Conservation (phyloP, 92 coral and sea anemone species). For the Palythoa grandis region DNA sequence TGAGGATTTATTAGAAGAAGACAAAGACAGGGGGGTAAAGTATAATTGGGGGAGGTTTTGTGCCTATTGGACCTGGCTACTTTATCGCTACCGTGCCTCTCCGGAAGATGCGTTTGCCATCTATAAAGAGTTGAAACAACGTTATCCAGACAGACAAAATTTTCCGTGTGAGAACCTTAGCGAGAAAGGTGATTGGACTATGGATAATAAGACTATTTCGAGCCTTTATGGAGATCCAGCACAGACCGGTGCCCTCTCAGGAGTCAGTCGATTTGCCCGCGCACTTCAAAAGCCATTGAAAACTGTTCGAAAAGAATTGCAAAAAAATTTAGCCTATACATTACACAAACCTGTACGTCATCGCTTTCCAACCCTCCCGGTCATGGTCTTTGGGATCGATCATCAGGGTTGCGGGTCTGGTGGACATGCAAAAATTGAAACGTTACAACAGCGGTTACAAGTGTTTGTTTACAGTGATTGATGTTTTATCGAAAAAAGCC, state of each 20-base stretch:
- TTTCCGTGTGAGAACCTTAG: constrained; percentile 19
- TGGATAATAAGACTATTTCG: constrained; percentile 18
- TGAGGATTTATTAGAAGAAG: constrained; percentile 23
- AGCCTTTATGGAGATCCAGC: constrained; percentile 20
- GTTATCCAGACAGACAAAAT: constrained; percentile 23
- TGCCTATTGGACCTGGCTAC: constrained; percentile 15
- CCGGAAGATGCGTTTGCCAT: constrained; percentile 24
- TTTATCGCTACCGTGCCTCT: constrained; percentile 23
- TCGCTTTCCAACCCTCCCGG: constrained; percentile 27
- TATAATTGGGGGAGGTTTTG: constrained; percentile 24
- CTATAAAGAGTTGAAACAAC: constrained; percentile 20
- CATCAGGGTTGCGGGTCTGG: constrained; percentile 2
- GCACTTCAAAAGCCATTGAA: constrained; percentile 16
- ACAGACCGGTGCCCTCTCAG: constrained; percentile 25
- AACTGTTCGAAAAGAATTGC: constrained; percentile 21
- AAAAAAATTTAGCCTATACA: constrained; percentile 18
- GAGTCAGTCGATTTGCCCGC: constrained; percentile 27
- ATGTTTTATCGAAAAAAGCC: constrained; percentile 31
- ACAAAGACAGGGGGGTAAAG: constrained; percentile 19
- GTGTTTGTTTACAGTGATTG: constrained; percentile 19
- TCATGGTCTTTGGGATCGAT: constrained; percentile 19
- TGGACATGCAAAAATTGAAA: constrained; percentile 22
- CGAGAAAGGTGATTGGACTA: constrained; percentile 19
- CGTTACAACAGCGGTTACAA: constrained; percentile 19
- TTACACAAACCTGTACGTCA: constrained; percentile 17